Evolutionary conservation across 2,113 vertebrate species (phyloP).

Genomic region (human (Homo sapiens)): GRCh38 chr4:31050001-31050500

Average conservation of each 20-base stretch:
- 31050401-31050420: background rate
- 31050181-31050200: background rate
- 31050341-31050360: background rate
- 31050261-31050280: conserved; percentile 31
- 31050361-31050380: background rate
- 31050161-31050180: background rate
- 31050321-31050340: background rate
- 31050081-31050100: background rate
- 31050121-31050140: background rate
- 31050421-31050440: conserved; percentile 10
- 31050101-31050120: background rate
- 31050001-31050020: background rate
- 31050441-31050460: background rate
- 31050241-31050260: conserved; percentile 24
- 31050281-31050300: background rate
- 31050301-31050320: background rate
- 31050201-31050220: background rate
- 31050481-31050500: background rate
- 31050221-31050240: conserved; percentile 22
- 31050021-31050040: background rate
- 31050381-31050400: background rate
- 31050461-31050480: background rate
- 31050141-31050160: conserved; percentile 5
- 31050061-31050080: background rate
- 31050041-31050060: background rate